Evolutionary conservation across 2,113 vertebrate genomes (phyloP), one percentile per base, ranked within the genome.

Genomic region (cat (Felis catus)): DNA sequence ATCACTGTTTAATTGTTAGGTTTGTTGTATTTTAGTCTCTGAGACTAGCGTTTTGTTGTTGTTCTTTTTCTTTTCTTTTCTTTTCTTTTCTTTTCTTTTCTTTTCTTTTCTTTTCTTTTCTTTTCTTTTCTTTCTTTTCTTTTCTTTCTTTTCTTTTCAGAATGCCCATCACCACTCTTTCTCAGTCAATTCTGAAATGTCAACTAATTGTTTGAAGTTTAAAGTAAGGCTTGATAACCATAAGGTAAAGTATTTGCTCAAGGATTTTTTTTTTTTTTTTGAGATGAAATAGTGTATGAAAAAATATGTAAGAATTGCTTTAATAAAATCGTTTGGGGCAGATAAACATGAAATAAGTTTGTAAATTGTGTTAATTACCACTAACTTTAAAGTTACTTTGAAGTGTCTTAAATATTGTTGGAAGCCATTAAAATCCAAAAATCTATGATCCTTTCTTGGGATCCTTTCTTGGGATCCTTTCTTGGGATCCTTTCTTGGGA

Each of bases 351-450:
- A 4, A 39, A 10, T 61, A 51, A 23, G 15, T 86, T 85, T 87
- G 61, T 7, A 87, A 55, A 82, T 82, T 68, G 91, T 81, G 4
- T 76, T 91, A 87, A 41, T 48, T 91, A 87, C 4, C 7, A 5
- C 19, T 80, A 91, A 82, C 7, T 58, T 74, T 73, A 86, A 94
- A 94, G 23, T 94, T 95, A 84, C 10, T 79, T 79, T 63, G 12
- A 89, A 92, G 27, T 84, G 0, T 66, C 51, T 71, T 79, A 70
- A 79, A 55, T 45, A 36, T 79, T 93, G 5, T 36, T 79, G 6
- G 16, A n/a, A 92, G 16, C 36, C 13, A 66, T 81, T 61, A 76
- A 91, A 33, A 36, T 78, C 31, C 27, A 76, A 85, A 95, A 71
- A 55, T 61, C 29, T 12, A 5, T 89, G 29, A 27, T 95, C 10